Evolutionary conservation across 2,797 vertebrate species (phyloP), one percentile per base, ranked within the genome.

Genomic region (Hoplostethus mediterraneus): DNA sequence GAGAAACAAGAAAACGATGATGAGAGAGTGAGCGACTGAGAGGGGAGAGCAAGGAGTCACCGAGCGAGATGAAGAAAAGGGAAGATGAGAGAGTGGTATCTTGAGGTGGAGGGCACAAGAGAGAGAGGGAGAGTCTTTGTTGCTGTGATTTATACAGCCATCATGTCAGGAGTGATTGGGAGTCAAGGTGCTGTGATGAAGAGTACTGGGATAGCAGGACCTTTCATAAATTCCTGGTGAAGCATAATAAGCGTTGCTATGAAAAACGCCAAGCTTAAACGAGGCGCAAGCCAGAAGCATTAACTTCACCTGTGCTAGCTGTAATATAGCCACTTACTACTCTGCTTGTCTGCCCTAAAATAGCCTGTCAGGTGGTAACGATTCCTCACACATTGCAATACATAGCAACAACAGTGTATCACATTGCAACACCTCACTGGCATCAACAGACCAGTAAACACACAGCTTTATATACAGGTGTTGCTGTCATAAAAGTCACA

Each of bases 81-180:
- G 53, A 72, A 76, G 31, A 67, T 14, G 6, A 67, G 57, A 60
- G 67, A 66, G 64, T 60, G 33, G 45, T 63, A 13, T 57, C 68
- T 49, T 45, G 13, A 54, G 64, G 57, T 33, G n/a, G 12, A 47
- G 17, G 68, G 67, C 44, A 67, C 48, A 8, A 17, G 40, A 61
- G 58, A 52, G 49, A 76, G 52, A 56, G 52, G 70, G 65, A 33
- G 60, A 68, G 73, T 70, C 67, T 63, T 66, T 61, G 14, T 63
- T 71, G 81, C 71, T 73, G 52, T 87, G 90, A 94, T 93, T 90
- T 88, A 92, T 89, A 65, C 71, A 89, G 84, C 80, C 71, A 75
- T 90, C 81, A 81, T 63, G 70, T 72, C 54, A 63, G 73, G 63
- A 89, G 73, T 84, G 86, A 83, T 81, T 85, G 66, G 38, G 75